A percentile compares a stretch with the other conserved stretches of the same genome.
phyloP scores from a whole-genome alignment of 2,888 invertebrate species.

The Drosophila mimica region DNA sequence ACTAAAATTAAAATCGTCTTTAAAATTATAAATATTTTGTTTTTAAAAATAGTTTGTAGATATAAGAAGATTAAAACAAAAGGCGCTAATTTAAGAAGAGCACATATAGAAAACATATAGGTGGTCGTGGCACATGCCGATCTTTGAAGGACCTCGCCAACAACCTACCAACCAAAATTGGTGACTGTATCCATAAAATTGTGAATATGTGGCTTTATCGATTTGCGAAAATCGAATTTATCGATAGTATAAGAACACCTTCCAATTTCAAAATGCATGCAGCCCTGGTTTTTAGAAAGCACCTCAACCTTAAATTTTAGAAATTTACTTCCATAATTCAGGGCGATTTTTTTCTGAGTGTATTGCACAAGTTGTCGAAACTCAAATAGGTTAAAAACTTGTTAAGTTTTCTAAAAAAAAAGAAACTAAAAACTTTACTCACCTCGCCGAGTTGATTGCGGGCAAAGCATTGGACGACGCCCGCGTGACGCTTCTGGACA shows the following conservation, averaged over 20 bases:
- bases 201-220: no score
- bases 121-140: no score
- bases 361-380: neutral
- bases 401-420: neutral
- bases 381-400: neutral
- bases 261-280: neutral
- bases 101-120: neutral
- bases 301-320: neutral
- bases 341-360: neutral
- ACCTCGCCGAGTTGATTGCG: slow-evolving; percentile 92
- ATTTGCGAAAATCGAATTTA: no score
- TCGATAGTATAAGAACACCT: neutral
- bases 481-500: slow-evolving; percentile 94
- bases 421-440: slow-evolving; percentile 31
- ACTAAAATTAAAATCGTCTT: neutral
- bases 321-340: neutral
- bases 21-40: neutral
- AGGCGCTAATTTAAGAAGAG: neutral
- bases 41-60: neutral
- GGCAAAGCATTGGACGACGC: slow-evolving; percentile 95
- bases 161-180: no score
- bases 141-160: no score
- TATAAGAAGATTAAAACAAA: neutral
- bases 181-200: no score
- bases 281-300: neutral